Evolutionary conservation across 2,113 vertebrate species (phyloP).

Genomic region (Polypterus senegalus): DNA sequence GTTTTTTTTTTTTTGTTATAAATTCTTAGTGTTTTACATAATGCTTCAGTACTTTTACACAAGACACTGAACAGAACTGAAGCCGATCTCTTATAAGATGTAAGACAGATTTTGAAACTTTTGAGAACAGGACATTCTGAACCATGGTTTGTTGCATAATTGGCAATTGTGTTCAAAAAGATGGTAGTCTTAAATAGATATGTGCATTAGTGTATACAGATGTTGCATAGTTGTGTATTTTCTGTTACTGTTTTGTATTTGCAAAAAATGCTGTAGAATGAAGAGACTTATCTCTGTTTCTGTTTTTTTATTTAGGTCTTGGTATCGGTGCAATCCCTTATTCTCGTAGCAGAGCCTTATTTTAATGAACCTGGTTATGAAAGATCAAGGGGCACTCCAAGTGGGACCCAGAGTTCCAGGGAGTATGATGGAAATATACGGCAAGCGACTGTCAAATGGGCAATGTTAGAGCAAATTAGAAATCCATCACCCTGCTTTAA

Average conservation of each 20-base stretch:
- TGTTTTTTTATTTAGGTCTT: slow-evolving; percentile 59
- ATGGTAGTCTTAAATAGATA: too few species aligned
- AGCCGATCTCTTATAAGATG: too few species aligned
- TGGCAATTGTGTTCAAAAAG: too few species aligned
- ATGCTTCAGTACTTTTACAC: too few species aligned
- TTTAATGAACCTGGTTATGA: slow-evolving; percentile 97
- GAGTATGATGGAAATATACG: slow-evolving; percentile 96
- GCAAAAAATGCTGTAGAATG: neutral
- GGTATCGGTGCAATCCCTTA: slow-evolving; percentile 94
- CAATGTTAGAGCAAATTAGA: slow-evolving; percentile 95
- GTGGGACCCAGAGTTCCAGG: slow-evolving; percentile 91
- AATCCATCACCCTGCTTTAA: slow-evolving; percentile 94
- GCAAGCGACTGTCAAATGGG: slow-evolving; percentile 95
- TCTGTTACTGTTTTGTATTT: neutral
- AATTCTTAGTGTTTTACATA: too few species aligned
- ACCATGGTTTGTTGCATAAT: too few species aligned
- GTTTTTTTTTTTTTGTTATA: too few species aligned
- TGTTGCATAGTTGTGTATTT: neutral
- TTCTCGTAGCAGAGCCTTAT: slow-evolving; percentile 91
- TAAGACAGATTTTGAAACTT: too few species aligned
- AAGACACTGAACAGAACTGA: too few species aligned
- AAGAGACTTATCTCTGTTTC: neutral
- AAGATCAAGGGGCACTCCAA: slow-evolving; percentile 85
- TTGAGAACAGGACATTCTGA: too few species aligned
- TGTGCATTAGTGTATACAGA: too few species aligned